Conservation (phyloP, 2,113 vertebrate species). For the Rhinoderma darwinii region DNA sequence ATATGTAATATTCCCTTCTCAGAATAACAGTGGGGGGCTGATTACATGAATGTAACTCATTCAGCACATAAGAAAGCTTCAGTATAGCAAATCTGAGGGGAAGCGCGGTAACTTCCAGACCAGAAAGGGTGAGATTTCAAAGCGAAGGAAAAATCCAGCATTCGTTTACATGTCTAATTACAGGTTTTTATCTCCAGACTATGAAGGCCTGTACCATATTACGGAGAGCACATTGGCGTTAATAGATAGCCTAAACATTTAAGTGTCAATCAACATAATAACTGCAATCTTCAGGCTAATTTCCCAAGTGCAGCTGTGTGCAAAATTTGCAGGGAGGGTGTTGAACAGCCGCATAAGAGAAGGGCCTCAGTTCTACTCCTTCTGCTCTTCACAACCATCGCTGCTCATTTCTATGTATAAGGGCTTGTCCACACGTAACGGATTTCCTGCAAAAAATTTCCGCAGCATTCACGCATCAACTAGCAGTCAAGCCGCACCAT, state of each 20-base stretch:
- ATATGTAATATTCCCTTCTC: conserved; percentile 11
- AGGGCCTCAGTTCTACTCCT: background rate
- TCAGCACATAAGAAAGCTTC: background rate
- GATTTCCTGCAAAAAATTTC: no score
- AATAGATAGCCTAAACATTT: no score
- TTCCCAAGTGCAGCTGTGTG: conserved; percentile 81
- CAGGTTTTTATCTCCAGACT: conserved; percentile 73
- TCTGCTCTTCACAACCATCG: background rate
- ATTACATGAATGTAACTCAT: conserved; percentile 47
- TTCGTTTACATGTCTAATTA: conserved; percentile 75
- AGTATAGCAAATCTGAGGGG: background rate
- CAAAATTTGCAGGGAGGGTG: conserved; percentile 76
- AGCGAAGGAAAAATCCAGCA: conserved; percentile 68
- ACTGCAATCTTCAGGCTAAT: conserved; percentile 82
- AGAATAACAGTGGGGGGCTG: conserved; percentile 47
- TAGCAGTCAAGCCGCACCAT: no score
- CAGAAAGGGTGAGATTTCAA: conserved; percentile 64
- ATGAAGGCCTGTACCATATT: conserved; percentile 77
- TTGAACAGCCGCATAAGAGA: conserved; percentile 66
- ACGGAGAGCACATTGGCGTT: conserved; percentile 72
- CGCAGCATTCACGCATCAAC: no score
- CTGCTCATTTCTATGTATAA: background rate
- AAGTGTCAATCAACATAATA: conserved; percentile 84
- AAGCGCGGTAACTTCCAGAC: background rate
- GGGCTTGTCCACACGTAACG: no score